Evolutionary conservation across 2,888 invertebrate species (phyloP).

Genomic region (Ophioninae sp.): DNA sequence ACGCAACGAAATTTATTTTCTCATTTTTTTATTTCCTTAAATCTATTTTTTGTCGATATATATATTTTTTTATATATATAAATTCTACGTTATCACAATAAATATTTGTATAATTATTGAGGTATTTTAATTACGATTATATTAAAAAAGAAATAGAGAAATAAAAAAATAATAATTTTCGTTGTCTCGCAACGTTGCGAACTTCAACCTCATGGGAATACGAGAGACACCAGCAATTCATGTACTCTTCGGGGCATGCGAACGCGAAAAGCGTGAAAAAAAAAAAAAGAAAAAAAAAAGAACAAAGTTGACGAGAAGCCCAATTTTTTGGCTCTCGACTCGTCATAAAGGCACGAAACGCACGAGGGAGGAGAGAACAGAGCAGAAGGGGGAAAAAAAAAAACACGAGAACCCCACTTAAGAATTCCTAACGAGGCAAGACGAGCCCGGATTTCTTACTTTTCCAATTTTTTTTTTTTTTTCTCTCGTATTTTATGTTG

Average conservation of each 20-base stretch:
- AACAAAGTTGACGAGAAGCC: slow-evolving; percentile 22
- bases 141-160: too few species aligned
- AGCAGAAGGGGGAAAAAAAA: slow-evolving; percentile 13
- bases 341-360: background rate
- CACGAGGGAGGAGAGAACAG: slow-evolving; percentile 1
- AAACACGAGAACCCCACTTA: slow-evolving; percentile 34
- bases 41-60: too few species aligned
- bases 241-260: background rate
- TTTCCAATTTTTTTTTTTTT: slow-evolving; percentile 22
- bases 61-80: too few species aligned
- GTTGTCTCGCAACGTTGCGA: too few species aligned
- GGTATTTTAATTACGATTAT: too few species aligned
- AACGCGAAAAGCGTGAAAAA: slow-evolving; percentile 4
- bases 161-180: too few species aligned
- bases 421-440: slow-evolving; percentile 47
- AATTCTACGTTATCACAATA: too few species aligned
- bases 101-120: too few species aligned
- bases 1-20: too few species aligned
- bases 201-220: background rate
- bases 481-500: background rate
- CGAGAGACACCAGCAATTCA: background rate
- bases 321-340: slow-evolving; percentile 36
- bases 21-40: too few species aligned
- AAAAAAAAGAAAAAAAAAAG: slow-evolving; percentile 4
- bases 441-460: slow-evolving; percentile 34